Evolutionary conservation across 2,888 invertebrate genomes (phyloP), one percentile per base, ranked within the genome.

Genomic region (Phaonia tiefii): DNA sequence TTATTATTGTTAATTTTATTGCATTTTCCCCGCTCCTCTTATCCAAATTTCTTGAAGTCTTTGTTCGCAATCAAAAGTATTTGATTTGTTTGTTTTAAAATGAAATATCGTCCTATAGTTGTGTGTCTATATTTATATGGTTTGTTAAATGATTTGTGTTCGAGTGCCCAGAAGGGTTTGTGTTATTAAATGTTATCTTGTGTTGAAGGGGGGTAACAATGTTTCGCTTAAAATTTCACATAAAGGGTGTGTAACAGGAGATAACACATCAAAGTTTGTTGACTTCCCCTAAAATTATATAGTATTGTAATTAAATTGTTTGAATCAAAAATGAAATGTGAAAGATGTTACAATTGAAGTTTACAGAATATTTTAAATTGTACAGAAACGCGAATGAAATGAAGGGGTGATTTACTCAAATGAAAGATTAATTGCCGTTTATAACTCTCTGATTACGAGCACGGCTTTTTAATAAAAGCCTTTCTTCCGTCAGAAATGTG

Each of bases 21-120:
- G 63, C 39, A 72, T 70, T 25, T 70, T 56, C 15, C 17, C 22
- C 20, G 10, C 39, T 69, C 44, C 63, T 26, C 44, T 26, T 1
- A 8, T 1, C n/a, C 13, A n/a, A 58, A 58, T 13, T 1, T 31
- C 10, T 22, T 26, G n/a, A n/a, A n/a, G n/a, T 25, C 46, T 26
- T 67, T 10, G n/a, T 65, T 42, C 13, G 3, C 13, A 51, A 11
- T 10, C 20, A 60, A 20, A 42, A 2, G 49, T 22, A 13, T 69
- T 72, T 65, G 58, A 74, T 76, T 80, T 76, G 71, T 67, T 81
- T 72, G n/a, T 75, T 72, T 75, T 65, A 63, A 72, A 78, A 67
- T 78, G 75, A 78, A 63, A 81, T 78, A 71, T 75, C 15, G 46
- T 63, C 71, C 2, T 60, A 37, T 42, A 39, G 74, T 49, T 77